A percentile compares a stretch with the other conserved stretches of the same genome.
These are phyloP conservation scores for Urocitellus parryii DNA, from an alignment of 2,113 vertebrate genomes.

Conservation along the genomic window DNA sequence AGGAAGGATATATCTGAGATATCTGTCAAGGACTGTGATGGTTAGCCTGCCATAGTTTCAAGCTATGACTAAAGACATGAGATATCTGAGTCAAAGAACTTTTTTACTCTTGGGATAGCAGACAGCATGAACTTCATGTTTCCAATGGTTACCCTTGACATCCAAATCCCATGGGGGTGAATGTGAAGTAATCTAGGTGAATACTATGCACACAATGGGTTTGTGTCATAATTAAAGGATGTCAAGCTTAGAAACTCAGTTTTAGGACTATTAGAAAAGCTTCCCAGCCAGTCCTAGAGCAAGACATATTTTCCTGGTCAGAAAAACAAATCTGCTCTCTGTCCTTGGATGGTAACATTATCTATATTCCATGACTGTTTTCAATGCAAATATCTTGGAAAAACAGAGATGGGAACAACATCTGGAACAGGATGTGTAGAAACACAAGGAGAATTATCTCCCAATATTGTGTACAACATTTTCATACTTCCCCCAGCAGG, in stretches of 20 bases:
- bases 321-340: slow-evolving; percentile 40
- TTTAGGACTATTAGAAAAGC: neutral
- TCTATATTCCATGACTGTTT: slow-evolving; percentile 42
- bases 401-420: slow-evolving; percentile 13
- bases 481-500: neutral
- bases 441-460: neutral
- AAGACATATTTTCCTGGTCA: neutral
- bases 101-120: neutral
- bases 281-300: neutral
- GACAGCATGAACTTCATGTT: neutral
- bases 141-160: slow-evolving; percentile 15
- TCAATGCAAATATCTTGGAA: neutral
- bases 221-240: neutral
- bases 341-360: neutral
- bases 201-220: neutral
- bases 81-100: neutral
- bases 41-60: neutral
- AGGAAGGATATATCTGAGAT: slow-evolving; percentile 27
- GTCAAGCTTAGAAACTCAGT: slow-evolving; percentile 10
- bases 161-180: neutral
- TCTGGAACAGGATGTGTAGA: neutral
- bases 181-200: neutral
- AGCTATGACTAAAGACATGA: neutral
- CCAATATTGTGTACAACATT: neutral
- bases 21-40: slow-evolving; percentile 30